A percentile compares a stretch with the other conserved stretches of the same genome.
phyloP scores from a whole-genome alignment of 2,888 invertebrate genomes.

The Lithophane leautieri region DNA sequence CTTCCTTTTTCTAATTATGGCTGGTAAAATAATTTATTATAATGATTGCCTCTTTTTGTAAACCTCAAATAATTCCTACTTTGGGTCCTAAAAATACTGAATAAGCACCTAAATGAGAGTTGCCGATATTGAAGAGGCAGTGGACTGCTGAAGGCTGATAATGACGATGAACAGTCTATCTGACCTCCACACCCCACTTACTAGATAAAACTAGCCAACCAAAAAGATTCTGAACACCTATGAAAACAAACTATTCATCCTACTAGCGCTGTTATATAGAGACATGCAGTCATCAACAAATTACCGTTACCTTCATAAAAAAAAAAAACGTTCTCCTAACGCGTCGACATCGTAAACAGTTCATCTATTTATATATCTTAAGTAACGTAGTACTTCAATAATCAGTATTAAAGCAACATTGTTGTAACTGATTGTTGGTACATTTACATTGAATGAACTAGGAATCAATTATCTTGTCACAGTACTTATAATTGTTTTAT shows the following conservation, averaged over 20 bases:
- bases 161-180: not conserved
- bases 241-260: not conserved
- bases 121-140: no score
- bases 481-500: constrained; percentile 38
- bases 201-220: not conserved
- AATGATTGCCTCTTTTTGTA: no score
- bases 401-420: constrained; percentile 23
- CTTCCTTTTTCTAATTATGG: no score
- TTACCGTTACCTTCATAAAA: not conserved
- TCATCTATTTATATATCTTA: constrained; percentile 35
- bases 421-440: not conserved
- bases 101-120: no score
- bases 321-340: constrained; percentile 1
- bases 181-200: not conserved
- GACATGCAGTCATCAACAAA: not conserved
- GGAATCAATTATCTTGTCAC: constrained; percentile 52
- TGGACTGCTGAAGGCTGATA: no score
- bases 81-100: no score
- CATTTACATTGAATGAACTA: constrained; percentile 54
- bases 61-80: no score
- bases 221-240: not conserved
- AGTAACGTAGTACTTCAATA: constrained; percentile 17
- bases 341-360: constrained; percentile 9
- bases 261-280: not conserved
- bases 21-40: no score